Percentiles rank a stretch among this genome's conserved stretches.
phyloP scores from a whole-genome alignment of 2,113 vertebrate genomes.

The Bubo blakistoni region DNA sequence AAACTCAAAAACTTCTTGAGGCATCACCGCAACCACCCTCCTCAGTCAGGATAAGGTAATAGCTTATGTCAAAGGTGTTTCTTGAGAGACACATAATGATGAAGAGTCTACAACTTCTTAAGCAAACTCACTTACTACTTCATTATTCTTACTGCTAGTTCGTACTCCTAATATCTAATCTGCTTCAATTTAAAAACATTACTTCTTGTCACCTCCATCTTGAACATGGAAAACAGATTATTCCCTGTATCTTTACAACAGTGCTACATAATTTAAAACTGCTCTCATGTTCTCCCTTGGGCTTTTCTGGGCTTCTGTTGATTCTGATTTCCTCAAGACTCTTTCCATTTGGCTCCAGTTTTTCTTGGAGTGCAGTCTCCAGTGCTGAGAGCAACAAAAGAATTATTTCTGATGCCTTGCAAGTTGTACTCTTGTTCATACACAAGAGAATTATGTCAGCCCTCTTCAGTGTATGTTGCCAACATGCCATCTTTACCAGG shows the following conservation, averaged over 20 bases:
- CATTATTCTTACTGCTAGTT: background rate
- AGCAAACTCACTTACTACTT: background rate
- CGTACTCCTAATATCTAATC: background rate
- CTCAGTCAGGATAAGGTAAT: background rate
- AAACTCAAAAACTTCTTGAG: background rate
- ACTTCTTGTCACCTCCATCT: background rate
- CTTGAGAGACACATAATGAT: background rate
- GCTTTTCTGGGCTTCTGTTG: background rate
- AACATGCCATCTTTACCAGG: background rate
- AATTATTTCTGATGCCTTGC: background rate
- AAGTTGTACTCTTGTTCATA: background rate
- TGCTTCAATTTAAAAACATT: background rate
- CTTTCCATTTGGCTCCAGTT: background rate
- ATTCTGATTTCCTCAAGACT: background rate
- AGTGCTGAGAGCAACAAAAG: background rate
- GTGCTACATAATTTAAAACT: background rate
- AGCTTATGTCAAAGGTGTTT: background rate
- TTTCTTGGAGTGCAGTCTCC: background rate
- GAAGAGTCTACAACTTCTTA: background rate
- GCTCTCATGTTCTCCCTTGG: background rate
- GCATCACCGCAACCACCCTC: background rate
- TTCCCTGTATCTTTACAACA: background rate
- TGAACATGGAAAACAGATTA: background rate
- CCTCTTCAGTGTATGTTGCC: background rate
- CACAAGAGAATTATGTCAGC: background rate